These are phyloP conservation scores for Neogobius melanostomus DNA, from an alignment of 2,113 vertebrate species.

Conservation along the genomic window DNA sequence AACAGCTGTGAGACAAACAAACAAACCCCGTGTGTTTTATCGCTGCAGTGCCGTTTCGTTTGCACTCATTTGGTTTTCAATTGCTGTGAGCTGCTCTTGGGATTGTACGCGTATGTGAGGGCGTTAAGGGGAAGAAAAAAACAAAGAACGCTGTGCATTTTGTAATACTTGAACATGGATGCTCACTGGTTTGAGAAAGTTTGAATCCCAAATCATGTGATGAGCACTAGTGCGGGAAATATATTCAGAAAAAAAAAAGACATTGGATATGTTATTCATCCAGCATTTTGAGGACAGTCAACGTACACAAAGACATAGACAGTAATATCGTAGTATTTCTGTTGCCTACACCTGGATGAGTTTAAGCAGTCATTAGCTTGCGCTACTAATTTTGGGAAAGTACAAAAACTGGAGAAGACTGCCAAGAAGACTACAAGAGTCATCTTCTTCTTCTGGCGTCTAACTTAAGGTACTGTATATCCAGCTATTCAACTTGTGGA, in stretches of 20 bases:
- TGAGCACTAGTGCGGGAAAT: neutral
- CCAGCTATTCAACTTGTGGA: no score
- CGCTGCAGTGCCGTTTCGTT: neutral
- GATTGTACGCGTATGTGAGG: neutral
- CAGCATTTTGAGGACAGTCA: no score
- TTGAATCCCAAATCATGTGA: neutral
- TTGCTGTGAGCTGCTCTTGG: neutral
- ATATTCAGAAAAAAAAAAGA: neutral
- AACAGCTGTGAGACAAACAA: neutral
- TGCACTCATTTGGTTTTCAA: neutral
- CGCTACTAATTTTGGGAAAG: no score
- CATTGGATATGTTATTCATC: neutral
- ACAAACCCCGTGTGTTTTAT: neutral
- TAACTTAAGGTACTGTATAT: no score
- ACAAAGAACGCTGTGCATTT: no score
- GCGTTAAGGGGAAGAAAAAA: neutral
- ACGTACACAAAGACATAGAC: no score
- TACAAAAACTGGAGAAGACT: no score
- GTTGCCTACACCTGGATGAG: no score
- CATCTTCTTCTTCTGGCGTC: no score
- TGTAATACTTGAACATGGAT: neutral
- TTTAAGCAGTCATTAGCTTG: no score
- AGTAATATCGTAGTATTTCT: no score
- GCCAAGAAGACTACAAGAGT: no score
- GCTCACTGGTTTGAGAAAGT: neutral